Conservation (phyloP, 2,888 invertebrate species). For the Seira sanloemensis region DNA sequence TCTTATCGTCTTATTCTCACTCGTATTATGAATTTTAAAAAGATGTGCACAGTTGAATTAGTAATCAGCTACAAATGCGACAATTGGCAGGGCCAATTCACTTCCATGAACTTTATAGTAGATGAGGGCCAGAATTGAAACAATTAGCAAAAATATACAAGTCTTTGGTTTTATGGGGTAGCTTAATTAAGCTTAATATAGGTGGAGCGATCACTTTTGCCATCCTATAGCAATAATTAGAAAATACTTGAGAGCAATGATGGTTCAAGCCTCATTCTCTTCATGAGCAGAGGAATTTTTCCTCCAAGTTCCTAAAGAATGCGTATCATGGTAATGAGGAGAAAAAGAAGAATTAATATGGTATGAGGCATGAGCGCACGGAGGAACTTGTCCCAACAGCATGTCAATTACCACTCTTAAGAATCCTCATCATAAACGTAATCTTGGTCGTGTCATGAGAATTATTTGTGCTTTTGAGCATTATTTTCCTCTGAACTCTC, state of each 20-base stretch:
- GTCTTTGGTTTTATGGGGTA: too few species aligned
- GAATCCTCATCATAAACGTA: slow-evolving; percentile 1
- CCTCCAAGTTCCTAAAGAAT: neutral
- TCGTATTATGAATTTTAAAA: neutral
- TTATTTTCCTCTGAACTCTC: neutral
- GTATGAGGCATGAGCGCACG: slow-evolving; percentile 26
- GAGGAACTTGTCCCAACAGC: slow-evolving; percentile 34
- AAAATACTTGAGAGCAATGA: neutral
- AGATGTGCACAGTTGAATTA: neutral
- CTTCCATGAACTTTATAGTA: slow-evolving; percentile 26
- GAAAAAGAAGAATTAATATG: slow-evolving; percentile 3
- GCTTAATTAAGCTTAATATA: too few species aligned
- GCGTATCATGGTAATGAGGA: neutral
- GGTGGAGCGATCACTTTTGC: too few species aligned
- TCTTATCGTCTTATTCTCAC: neutral
- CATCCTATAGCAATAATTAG: neutral
- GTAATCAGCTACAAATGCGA: slow-evolving; percentile 18
- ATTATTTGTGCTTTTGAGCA: slow-evolving; percentile 1
- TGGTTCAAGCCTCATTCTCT: neutral
- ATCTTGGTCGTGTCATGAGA: slow-evolving; percentile 4
- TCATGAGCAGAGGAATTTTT: neutral
- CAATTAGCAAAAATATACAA: too few species aligned
- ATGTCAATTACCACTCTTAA: slow-evolving; percentile 34
- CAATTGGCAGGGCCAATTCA: slow-evolving; percentile 47
- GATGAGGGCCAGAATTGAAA: too few species aligned